Conservation (phyloP, 2,888 invertebrate genomes). For the Rhodophaea formosa region DNA sequence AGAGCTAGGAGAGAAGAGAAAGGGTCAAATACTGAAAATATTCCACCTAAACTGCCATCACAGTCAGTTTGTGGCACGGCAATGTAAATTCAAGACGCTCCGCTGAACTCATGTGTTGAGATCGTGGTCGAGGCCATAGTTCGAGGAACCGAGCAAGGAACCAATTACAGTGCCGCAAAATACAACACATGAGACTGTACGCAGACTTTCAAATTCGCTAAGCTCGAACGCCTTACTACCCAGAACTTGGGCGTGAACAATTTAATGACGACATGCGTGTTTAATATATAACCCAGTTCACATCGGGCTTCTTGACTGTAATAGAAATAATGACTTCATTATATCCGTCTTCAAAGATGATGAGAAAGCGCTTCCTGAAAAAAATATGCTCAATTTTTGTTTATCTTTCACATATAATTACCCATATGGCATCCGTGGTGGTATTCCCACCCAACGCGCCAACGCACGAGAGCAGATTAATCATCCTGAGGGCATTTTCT, state of each 20-base stretch:
- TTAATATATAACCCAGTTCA: constrained; percentile 27
- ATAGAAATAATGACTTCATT: constrained; percentile 7
- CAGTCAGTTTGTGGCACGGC: neutral
- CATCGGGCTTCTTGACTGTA: neutral
- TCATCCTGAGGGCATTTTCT: too few species aligned
- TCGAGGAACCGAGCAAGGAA: constrained; percentile 41
- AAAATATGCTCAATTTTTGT: too few species aligned
- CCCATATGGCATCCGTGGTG: too few species aligned
- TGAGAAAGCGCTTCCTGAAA: neutral
- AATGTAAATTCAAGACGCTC: neutral
- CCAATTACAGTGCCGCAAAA: constrained; percentile 53
- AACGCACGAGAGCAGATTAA: too few species aligned
- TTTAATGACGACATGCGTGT: constrained; percentile 54
- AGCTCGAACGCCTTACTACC: constrained; percentile 54
- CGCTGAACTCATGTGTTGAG: constrained; percentile 7
- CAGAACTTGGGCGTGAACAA: constrained; percentile 56
- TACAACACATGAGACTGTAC: constrained; percentile 44
- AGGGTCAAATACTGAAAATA: neutral
- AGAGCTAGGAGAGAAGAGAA: too few species aligned
- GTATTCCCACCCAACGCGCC: too few species aligned
- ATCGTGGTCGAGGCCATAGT: constrained; percentile 7
- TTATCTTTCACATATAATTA: too few species aligned
- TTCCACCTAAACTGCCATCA: neutral
- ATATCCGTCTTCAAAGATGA: neutral
- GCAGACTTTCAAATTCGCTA: constrained; percentile 54